These are phyloP conservation scores for Tragelaphus buxtoni DNA, from an alignment of 2,113 vertebrate species.

Conservation along the genomic window DNA sequence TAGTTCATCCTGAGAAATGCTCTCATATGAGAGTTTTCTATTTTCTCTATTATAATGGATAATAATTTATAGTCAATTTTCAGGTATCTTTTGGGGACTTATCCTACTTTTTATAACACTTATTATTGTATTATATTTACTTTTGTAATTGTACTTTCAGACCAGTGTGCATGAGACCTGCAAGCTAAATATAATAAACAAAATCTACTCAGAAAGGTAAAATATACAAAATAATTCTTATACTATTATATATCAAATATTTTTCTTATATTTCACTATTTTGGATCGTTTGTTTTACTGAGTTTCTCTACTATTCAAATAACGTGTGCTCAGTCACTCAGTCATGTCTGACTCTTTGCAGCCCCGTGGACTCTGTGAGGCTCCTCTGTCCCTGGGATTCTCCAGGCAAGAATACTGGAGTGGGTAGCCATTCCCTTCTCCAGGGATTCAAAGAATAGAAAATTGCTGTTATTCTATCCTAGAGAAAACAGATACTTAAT, in stretches of 20 bases:
- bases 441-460: not conserved
- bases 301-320: not conserved
- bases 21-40: not conserved
- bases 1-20: constrained; percentile 19
- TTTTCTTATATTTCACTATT: constrained; percentile 13
- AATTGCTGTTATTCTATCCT: not conserved
- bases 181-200: constrained; percentile 28
- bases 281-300: not conserved
- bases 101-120: not conserved
- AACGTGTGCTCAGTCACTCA: not conserved
- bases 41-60: constrained; percentile 17
- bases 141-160: constrained; percentile 24
- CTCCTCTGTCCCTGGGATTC: not conserved
- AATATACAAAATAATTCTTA: constrained; percentile 13
- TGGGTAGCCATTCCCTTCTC: not conserved
- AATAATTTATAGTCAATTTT: constrained; percentile 24
- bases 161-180: not conserved
- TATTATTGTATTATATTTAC: constrained; percentile 23
- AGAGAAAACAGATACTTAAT: not conserved
- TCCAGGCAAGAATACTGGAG: not conserved
- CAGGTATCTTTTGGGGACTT: not conserved
- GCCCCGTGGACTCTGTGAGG: not conserved
- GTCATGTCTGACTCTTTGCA: not conserved
- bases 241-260: not conserved
- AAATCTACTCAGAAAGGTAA: not conserved